These are phyloP conservation scores for Parotia lawesii DNA, from an alignment of 2,113 vertebrate species.

Conservation along the genomic window DNA sequence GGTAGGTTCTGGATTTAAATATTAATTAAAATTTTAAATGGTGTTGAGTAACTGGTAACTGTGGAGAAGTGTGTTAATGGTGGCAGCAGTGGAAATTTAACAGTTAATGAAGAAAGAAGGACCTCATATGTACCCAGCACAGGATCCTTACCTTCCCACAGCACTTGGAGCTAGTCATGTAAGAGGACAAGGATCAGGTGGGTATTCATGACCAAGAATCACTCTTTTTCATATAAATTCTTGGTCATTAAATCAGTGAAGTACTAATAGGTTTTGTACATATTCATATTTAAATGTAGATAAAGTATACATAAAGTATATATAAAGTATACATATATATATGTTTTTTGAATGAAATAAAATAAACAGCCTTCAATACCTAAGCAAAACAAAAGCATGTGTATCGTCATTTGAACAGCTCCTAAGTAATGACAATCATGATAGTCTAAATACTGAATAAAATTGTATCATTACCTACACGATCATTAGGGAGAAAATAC, in stretches of 20 bases:
- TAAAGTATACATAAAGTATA: neutral
- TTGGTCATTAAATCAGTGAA: neutral
- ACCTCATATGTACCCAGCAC: rapidly evolving
- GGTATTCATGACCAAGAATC: neutral
- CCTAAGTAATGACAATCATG: neutral
- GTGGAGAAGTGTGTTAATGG: neutral
- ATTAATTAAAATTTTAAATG: neutral
- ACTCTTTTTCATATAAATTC: neutral
- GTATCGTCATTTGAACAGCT: neutral
- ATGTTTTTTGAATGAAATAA: neutral
- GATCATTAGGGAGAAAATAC: neutral
- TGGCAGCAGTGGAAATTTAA: neutral
- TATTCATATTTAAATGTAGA: neutral
- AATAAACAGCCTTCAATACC: neutral
- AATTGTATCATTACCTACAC: neutral
- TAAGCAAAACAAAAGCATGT: neutral
- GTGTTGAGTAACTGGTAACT: neutral
- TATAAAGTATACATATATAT: too few species aligned
- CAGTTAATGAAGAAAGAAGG: neutral
- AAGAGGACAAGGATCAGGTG: neutral
- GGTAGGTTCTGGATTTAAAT: neutral
- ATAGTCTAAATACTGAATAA: neutral
- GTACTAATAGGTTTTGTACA: neutral
- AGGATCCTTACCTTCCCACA: neutral
- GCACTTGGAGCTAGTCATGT: neutral